phyloP scores from a whole-genome alignment of 2,888 invertebrate species.

The Odontocolon sp. region DNA sequence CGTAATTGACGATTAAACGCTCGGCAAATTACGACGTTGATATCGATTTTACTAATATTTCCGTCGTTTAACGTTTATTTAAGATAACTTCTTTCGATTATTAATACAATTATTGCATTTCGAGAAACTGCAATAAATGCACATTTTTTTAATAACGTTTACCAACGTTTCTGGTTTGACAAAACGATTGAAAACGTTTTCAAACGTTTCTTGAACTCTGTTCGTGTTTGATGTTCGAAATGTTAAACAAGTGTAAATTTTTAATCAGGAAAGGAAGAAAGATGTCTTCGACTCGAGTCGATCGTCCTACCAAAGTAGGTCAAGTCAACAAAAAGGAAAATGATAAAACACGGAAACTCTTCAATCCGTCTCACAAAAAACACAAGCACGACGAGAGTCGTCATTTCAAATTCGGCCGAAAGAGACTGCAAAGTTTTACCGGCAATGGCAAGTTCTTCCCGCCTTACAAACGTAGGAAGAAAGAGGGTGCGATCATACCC shows the following conservation, averaged over 20 bases:
- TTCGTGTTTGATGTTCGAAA: background rate
- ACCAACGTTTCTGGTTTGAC: too few species aligned
- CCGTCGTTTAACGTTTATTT: too few species aligned
- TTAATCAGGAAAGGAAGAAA: constrained; percentile 42
- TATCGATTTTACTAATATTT: too few species aligned
- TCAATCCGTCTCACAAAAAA: constrained; percentile 75
- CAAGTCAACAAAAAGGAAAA: constrained; percentile 75
- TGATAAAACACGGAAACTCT: constrained; percentile 73
- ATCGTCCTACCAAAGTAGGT: constrained; percentile 78
- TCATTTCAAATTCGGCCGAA: constrained; percentile 82
- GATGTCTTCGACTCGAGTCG: constrained; percentile 82
- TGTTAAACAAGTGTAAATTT: background rate
- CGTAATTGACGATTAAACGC: background rate
- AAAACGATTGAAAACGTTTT: background rate
- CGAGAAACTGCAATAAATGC: too few species aligned
- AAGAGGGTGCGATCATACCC: constrained; percentile 88
- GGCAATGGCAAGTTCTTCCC: constrained; percentile 87
- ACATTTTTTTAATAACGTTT: background rate
- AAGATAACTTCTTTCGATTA: too few species aligned
- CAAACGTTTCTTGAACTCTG: background rate
- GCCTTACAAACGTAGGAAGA: constrained; percentile 88
- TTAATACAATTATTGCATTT: too few species aligned
- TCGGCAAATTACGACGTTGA: too few species aligned
- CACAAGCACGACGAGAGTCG: constrained; percentile 78
- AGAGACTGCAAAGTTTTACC: constrained; percentile 87